phyloP scores from a whole-genome alignment of 1,140 invertebrate species.

The Heliconius hewitsoni region DNA sequence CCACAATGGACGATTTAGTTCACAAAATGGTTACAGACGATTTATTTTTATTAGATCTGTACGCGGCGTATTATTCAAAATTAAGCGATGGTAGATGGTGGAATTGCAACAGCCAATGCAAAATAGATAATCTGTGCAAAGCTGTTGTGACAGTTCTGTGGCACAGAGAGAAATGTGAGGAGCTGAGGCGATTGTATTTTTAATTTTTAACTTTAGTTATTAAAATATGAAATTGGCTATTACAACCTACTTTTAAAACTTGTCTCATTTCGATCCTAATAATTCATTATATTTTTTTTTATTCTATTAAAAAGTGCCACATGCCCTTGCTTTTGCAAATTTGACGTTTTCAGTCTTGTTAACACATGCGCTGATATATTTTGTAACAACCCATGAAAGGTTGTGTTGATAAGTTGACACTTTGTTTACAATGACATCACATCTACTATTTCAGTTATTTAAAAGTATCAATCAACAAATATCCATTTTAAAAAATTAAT shows the following conservation, averaged over 20 bases:
- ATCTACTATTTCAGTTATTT: too few species aligned
- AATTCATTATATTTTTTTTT: too few species aligned
- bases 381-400: too few species aligned
- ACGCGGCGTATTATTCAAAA: constrained; percentile 81
- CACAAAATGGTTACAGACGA: constrained; percentile 77
- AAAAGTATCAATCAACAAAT: too few species aligned
- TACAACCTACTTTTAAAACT: not conserved
- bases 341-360: too few species aligned
- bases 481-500: too few species aligned
- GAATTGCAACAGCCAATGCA: constrained; percentile 82
- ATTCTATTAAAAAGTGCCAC: too few species aligned
- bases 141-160: constrained; percentile 82
- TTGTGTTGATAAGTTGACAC: too few species aligned
- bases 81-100: constrained; percentile 78
- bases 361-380: too few species aligned
- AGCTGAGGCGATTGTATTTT: constrained; percentile 59
- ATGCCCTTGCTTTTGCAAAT: too few species aligned
- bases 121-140: constrained; percentile 82
- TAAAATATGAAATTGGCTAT: not conserved
- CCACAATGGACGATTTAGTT: constrained; percentile 78
- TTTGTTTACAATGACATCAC: too few species aligned
- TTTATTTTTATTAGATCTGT: constrained; percentile 64
- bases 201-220: not conserved
- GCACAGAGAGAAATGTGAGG: constrained; percentile 81
- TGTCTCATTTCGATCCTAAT: not conserved